These are phyloP conservation scores for Leucoraja ocellata DNA, from an alignment of 2,797 vertebrate species.

Conservation along the genomic window DNA sequence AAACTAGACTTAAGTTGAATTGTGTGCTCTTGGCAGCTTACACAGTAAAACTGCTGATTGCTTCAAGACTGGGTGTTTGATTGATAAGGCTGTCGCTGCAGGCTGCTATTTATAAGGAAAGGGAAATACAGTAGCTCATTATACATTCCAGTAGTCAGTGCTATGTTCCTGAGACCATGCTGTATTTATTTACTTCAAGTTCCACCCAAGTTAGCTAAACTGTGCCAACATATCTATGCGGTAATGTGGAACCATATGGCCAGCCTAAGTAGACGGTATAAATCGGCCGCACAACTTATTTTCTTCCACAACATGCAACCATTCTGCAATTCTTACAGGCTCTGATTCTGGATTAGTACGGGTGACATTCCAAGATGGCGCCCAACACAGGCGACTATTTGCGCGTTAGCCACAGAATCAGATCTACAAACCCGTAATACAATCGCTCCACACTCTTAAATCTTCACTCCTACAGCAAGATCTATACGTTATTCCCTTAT, in stretches of 20 bases:
- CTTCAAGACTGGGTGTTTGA: not conserved
- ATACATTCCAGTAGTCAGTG: not conserved
- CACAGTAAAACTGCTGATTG: not conserved
- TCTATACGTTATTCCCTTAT: no score
- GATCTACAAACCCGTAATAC: no score
- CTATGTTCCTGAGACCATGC: not conserved
- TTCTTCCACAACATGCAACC: no score
- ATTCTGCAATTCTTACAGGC: no score
- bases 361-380: no score
- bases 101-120: not conserved
- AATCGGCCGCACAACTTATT: no score
- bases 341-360: no score
- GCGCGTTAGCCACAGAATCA: no score
- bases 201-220: not conserved
- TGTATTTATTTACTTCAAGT: not conserved
- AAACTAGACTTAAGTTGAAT: not conserved
- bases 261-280: no score
- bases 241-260: not conserved
- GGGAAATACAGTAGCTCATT: not conserved
- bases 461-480: no score
- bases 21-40: not conserved
- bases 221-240: not conserved
- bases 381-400: no score
- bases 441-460: no score
- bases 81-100: not conserved